phyloP scores from a whole-genome alignment of 2,888 invertebrate genomes.

The Ramazzottius varieornatus region DNA sequence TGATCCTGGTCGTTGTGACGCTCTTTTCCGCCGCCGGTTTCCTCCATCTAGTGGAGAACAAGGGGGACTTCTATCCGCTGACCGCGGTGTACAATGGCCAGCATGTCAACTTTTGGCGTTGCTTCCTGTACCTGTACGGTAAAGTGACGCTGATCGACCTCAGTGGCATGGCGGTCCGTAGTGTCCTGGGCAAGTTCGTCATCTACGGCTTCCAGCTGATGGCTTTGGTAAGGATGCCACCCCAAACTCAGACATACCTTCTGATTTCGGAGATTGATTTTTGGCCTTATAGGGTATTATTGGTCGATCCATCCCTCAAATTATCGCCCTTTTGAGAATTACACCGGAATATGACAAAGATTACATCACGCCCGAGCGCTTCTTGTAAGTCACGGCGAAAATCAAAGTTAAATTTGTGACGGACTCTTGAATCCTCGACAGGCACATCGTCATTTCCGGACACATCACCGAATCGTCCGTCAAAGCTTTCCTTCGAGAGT shows the following conservation, averaged over 20 bases:
- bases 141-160: constrained; percentile 1
- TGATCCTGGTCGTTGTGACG: background rate
- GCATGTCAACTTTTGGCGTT: background rate
- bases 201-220: background rate
- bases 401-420: background rate
- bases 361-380: background rate
- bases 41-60: background rate
- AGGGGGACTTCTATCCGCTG: background rate
- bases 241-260: background rate
- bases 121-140: constrained; percentile 3
- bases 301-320: background rate
- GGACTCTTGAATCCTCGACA: background rate
- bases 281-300: background rate
- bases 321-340: background rate
- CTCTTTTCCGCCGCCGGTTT: background rate
- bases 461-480: background rate
- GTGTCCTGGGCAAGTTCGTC: background rate
- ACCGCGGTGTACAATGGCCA: background rate
- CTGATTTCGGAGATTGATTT: background rate
- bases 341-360: constrained; percentile 1
- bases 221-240: background rate
- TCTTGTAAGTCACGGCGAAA: background rate
- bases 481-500: background rate
- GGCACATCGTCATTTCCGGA: constrained; percentile 3
- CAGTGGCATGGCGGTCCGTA: background rate